Base-by-base conservation (phyloP, 2,888 invertebrate genomes). In the Rhamphomyia laevipes region DNA sequence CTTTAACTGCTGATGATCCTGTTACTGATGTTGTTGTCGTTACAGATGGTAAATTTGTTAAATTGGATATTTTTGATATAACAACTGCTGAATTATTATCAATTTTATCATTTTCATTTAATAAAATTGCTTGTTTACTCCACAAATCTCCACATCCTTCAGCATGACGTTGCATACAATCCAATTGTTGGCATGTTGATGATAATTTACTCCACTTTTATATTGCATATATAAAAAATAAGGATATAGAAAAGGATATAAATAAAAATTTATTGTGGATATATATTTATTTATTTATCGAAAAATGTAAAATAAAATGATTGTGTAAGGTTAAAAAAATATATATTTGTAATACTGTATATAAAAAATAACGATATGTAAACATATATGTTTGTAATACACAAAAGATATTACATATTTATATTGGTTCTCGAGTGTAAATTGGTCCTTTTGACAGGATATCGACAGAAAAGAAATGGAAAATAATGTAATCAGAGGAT, bases 71-170 rank as follows among this genome's bases (percentile, higher is more conserved):
- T 43, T 50, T 42, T 37, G 48, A 48, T 51, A 53, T 53, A 51
- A 53, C 49, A 51, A 49, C 43, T 49, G 50, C 48, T 31, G 33
- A 16, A 47, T 50, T 47, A 46, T 27, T 21, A 45, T 30, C 21
- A 51, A 50, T 37, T 42, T 55, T 55, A 53, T 62, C 62, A 56
- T 63, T 67, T 59, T 67, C 67, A 59, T 67, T 68, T 60, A 63
- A 59, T 60, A 62, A 61, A 56, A 61, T 65, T 60, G 68, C 64
- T 60, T 70, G 70, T 57, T 67, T 66, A 52, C 64, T 66, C 70
- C 71, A 70, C 58, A 70, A 64, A 63, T 70, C 67, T 27, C 68
- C 67, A 59, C 66, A 64, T 54, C 70, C 67, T 59, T 68, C 65
- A 54, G 65, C 67, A 57, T 70, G 70, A 38, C 67, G 66, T 55